Base-by-base conservation (phyloP, 2,113 vertebrate genomes). In the Malurus elegans region DNA sequence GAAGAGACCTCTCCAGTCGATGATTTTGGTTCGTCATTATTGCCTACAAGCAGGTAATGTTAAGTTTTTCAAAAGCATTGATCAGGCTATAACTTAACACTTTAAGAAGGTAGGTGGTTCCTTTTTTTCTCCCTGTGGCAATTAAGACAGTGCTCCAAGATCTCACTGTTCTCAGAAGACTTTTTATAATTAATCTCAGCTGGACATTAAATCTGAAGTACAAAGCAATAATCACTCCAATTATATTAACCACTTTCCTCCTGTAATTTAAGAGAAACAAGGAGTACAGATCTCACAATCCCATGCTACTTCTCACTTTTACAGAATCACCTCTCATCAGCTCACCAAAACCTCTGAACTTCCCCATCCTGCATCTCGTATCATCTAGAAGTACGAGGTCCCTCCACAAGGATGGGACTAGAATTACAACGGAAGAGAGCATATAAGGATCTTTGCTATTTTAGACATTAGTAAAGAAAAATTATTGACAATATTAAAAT, bases 141-240 rank as follows among this genome's bases (percentile, higher is more conserved):
- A 72, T 66, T 86, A 65, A 79, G 36, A 82, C 28, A 70, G 45
- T 54, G 50, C 38, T 90, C 24, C 58, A 73, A 90, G 86, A 73
- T 73, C 88, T 76, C 3, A 1, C 54, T 92, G 66, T 92, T 92
- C 66, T 66, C 45, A 88, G 82, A 92, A 92, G 54, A 24, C 8
- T 79, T 88, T 66, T 81, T 82, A 81, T 83, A 79, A 94, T 91
- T 97, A 78, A 93, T 92, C 84, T 82, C 86, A 87, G 58, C 74
- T 92, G 74, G 73, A 72, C 50, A 40, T 65, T n/a, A 89, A 92
- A 89, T 65, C 45, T 92, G 40, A 95, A 72, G 70, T 54, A 58
- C 76, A 95, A 95, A 95, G 89, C 72, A 94, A 40, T 34, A 96
- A 92, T 32, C 66, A 42, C 24, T 84, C 81, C 80, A 95, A 67